Conservation (phyloP, 2,888 invertebrate genomes). For the Dryobotodes eremita region DNA sequence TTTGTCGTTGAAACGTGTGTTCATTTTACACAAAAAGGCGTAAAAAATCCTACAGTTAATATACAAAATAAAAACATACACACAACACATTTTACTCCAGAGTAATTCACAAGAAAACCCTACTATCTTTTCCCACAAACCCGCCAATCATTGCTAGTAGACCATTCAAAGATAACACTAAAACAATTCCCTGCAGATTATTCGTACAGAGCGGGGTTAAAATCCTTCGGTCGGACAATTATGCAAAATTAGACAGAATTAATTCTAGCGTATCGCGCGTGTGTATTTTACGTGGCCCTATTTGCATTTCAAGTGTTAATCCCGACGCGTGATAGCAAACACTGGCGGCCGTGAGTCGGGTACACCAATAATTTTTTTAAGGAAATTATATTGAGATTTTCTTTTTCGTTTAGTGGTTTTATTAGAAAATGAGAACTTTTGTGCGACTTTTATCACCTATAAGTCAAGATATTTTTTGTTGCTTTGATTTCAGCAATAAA, state of each 20-base stretch:
- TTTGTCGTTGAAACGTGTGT: constrained; percentile 1
- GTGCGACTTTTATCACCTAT: background rate
- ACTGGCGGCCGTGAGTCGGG: constrained; percentile 60
- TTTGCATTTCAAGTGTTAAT: constrained; percentile 74
- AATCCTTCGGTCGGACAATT: constrained; percentile 67
- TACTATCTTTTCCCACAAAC: constrained; percentile 38
- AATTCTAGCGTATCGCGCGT: constrained; percentile 68
- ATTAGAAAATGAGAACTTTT: background rate
- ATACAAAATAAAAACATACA: background rate
- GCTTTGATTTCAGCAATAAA: background rate
- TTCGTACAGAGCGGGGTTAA: constrained; percentile 61
- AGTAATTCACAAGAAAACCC: constrained; percentile 19
- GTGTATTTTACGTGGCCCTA: constrained; percentile 65
- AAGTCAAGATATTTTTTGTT: background rate
- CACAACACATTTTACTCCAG: background rate
- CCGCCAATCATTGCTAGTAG: constrained; percentile 47
- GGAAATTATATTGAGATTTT: constrained; percentile 19
- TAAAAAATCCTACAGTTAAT: background rate
- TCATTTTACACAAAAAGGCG: background rate
- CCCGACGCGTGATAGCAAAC: constrained; percentile 66
- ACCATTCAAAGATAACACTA: constrained; percentile 59
- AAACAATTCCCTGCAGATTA: constrained; percentile 62
- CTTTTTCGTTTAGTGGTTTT: constrained; percentile 26
- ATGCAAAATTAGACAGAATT: constrained; percentile 71
- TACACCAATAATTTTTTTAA: constrained; percentile 21